These are phyloP conservation scores for Ectropis grisescens DNA, from an alignment of 1,140 invertebrate genomes.

Conservation along the genomic window DNA sequence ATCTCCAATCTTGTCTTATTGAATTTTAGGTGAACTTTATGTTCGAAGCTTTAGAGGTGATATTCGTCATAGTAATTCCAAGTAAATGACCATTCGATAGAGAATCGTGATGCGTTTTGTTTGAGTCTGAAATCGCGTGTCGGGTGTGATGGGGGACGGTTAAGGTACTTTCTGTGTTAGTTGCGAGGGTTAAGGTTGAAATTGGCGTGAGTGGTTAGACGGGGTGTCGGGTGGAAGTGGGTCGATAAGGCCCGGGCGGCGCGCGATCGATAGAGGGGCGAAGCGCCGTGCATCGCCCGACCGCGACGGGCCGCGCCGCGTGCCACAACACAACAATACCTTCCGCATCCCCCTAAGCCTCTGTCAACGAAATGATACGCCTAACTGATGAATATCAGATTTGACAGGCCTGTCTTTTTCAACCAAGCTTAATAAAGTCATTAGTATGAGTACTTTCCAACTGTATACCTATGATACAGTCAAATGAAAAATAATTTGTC, in stretches of 20 bases:
- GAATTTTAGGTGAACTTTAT: constrained; percentile 39
- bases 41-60: constrained; percentile 43
- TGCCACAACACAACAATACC: constrained; percentile 32
- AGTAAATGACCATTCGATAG: constrained; percentile 23
- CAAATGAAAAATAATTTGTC: too few species aligned
- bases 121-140: constrained; percentile 48
- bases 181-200: constrained; percentile 33
- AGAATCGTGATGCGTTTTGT: constrained; percentile 33
- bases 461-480: background rate
- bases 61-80: constrained; percentile 37
- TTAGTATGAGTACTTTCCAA: background rate
- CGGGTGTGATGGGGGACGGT: constrained; percentile 11
- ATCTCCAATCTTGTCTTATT: constrained; percentile 25
- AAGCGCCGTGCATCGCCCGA: constrained; percentile 14
- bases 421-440: background rate
- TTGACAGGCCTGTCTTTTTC: background rate
- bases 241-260: constrained; percentile 51
- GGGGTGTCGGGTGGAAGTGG: constrained; percentile 33
- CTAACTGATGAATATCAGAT: background rate
- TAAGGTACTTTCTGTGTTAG: constrained; percentile 21
- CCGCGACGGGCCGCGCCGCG: constrained; percentile 9
- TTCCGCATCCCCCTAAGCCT: constrained; percentile 13
- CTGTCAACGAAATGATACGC: constrained; percentile 12
- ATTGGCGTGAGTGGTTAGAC: constrained; percentile 20
- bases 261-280: constrained; percentile 50